Conservation (phyloP, 2,797 vertebrate genomes). For the Pterois miles region DNA sequence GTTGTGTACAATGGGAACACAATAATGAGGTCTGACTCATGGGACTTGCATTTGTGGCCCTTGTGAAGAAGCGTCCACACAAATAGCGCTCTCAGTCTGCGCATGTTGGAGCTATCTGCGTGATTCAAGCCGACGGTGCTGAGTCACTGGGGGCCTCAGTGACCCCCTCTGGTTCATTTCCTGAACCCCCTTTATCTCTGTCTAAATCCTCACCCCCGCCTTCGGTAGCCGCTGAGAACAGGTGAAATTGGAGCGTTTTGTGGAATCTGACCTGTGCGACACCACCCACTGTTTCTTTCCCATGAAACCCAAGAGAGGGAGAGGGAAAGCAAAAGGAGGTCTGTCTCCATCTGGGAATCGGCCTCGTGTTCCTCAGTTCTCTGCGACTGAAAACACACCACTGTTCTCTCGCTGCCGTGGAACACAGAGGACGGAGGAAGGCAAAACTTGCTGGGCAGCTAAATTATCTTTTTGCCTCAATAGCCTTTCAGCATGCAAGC, state of each 20-base stretch:
- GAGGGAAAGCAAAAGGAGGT: conserved; percentile 29
- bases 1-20: conserved; percentile 2
- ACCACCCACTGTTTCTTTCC: conserved; percentile 43
- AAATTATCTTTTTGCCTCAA: not conserved
- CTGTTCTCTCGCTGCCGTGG: conserved; percentile 33
- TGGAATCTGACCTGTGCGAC: conserved; percentile 60
- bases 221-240: conserved; percentile 46
- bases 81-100: not conserved
- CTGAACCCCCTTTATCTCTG: conserved; percentile 10
- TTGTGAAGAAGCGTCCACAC: not conserved
- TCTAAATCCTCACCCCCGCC: conserved; percentile 6
- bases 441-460: conserved; percentile 19
- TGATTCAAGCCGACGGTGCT: conserved; percentile 10
- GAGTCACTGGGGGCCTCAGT: conserved; percentile 52
- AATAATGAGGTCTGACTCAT: conserved; percentile 64
- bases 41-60: conserved; percentile 13
- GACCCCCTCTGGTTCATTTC: conserved; percentile 47
- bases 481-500: not conserved
- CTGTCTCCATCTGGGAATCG: conserved; percentile 58
- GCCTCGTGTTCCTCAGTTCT: conserved; percentile 53
- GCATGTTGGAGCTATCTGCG: conserved; percentile 10
- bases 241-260: conserved; percentile 69
- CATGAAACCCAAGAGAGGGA: conserved; percentile 21
- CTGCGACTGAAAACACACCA: conserved; percentile 53
- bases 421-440: not conserved